These are phyloP conservation scores for Trinorchestia longiramus DNA, from an alignment of 1,140 invertebrate species.

Conservation along the genomic window DNA sequence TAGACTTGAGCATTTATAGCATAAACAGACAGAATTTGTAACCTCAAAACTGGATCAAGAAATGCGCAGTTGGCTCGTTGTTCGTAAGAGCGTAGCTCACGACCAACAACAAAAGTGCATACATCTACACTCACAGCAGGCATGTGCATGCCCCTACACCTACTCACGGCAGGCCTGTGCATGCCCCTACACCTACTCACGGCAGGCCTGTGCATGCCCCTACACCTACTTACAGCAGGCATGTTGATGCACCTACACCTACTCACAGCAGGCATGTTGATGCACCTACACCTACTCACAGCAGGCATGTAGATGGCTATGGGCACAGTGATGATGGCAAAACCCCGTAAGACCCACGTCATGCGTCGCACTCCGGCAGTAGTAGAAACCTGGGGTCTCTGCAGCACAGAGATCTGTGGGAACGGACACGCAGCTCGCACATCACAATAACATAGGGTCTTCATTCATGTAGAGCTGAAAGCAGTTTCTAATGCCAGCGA, in stretches of 20 bases:
- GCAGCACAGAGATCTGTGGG: conserved; percentile 3
- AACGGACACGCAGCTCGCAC: too few species aligned
- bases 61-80: too few species aligned
- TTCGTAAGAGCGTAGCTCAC: too few species aligned
- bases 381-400: neutral
- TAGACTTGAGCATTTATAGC: too few species aligned
- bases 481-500: too few species aligned
- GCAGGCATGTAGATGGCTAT: conserved; percentile 75
- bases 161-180: neutral
- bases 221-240: too few species aligned
- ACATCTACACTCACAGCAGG: neutral
- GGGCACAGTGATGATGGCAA: conserved; percentile 80
- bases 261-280: neutral
- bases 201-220: neutral
- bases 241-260: neutral
- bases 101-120: too few species aligned
- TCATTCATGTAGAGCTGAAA: too few species aligned
- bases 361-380: conserved; percentile 70
- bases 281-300: conserved; percentile 67
- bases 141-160: neutral
- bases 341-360: conserved; percentile 77
- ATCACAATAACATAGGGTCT: too few species aligned
- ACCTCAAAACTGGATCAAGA: too few species aligned
- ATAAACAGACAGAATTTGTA: too few species aligned
- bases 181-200: neutral